Evolutionary conservation across 2,113 vertebrate species (phyloP).

Genomic region (Gulo gulo): DNA sequence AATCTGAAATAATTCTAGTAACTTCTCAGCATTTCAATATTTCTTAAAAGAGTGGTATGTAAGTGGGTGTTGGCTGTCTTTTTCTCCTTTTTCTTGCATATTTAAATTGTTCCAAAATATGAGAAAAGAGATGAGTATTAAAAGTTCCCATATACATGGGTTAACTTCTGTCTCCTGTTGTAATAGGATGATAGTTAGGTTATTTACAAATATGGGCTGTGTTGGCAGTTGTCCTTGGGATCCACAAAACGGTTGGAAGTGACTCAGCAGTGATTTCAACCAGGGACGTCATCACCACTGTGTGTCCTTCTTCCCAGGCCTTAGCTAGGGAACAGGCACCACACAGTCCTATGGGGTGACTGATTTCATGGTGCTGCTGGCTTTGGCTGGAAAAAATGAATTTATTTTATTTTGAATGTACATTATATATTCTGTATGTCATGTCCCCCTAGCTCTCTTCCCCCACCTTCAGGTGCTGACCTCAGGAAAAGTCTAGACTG

Average conservation of each 20-base stretch:
- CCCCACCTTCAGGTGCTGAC: no score
- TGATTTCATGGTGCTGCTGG: neutral
- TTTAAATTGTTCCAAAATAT: neutral
- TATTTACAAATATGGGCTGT: no score
- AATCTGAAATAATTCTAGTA: neutral
- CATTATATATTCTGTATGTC: rapidly evolving
- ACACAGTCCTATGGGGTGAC: rapidly evolving
- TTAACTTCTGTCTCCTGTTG: neutral
- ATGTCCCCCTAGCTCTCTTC: rapidly evolving
- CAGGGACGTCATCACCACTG: rapidly evolving
- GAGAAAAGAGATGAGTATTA: neutral
- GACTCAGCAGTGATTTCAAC: neutral
- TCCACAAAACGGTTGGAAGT: neutral
- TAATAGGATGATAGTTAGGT: rapidly evolving
- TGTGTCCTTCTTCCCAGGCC: rapidly evolving
- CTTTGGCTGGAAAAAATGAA: neutral
- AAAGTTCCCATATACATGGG: neutral
- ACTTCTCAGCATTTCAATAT: neutral
- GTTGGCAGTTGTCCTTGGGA: rapidly evolving
- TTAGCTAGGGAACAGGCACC: rapidly evolving
- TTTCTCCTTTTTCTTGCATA: neutral
- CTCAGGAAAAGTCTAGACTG: neutral
- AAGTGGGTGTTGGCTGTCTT: neutral
- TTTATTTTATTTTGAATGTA: neutral
- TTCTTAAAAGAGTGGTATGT: neutral